These are phyloP conservation scores for Pogonocichla stellata DNA, from an alignment of 2,113 vertebrate species.

Conservation along the genomic window DNA sequence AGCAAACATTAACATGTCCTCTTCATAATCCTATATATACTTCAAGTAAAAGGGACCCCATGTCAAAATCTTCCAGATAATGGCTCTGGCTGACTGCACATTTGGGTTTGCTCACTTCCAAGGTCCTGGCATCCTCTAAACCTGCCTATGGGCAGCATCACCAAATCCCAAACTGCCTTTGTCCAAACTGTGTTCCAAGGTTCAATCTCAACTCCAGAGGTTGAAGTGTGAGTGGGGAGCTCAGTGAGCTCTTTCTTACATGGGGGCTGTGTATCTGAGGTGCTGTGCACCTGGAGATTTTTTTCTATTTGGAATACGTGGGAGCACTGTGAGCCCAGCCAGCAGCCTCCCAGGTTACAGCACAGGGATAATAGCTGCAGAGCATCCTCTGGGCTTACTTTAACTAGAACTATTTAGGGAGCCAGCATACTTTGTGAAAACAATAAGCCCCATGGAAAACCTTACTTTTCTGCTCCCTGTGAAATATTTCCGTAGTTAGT, in stretches of 20 bases:
- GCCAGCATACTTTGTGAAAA: background rate
- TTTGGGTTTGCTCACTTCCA: background rate
- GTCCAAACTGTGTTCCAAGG: background rate
- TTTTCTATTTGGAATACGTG: background rate
- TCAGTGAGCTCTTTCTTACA: fast-evolving
- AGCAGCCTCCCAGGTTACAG: background rate
- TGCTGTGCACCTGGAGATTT: background rate
- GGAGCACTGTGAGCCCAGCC: background rate
- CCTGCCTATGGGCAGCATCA: background rate
- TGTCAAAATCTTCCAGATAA: background rate
- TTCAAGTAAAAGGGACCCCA: background rate
- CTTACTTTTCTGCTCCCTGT: background rate
- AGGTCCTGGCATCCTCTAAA: background rate
- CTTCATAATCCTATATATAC: background rate
- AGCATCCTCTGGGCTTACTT: background rate
- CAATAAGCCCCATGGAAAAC: background rate
- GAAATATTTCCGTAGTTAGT: background rate
- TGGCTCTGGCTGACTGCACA: background rate
- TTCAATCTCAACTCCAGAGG: background rate
- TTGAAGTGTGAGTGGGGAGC: background rate
- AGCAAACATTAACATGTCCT: background rate
- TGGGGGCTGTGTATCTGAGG: background rate
- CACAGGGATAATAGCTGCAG: background rate
- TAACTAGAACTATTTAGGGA: background rate
- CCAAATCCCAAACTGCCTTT: background rate